Conservation (phyloP, 2,113 vertebrate species). For the Platysternon megacephalum region DNA sequence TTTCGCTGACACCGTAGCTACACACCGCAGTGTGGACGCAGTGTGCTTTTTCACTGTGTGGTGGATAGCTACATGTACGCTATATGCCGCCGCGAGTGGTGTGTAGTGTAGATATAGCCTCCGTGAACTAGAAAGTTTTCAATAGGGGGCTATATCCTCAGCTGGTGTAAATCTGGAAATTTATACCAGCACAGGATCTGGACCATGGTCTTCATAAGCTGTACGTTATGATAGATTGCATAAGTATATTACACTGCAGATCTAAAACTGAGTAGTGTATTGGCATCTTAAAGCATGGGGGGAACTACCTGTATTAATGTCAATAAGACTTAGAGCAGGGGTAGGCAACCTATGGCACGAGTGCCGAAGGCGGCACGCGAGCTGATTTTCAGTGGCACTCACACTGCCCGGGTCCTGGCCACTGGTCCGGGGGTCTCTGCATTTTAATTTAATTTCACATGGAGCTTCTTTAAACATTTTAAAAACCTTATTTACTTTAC, state of each 20-base stretch:
- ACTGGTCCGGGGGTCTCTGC: too few relatives aligned
- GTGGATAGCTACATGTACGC: neutral
- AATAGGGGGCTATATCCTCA: too few relatives aligned
- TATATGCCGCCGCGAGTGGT: too few relatives aligned
- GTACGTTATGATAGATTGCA: neutral
- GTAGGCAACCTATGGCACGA: too few relatives aligned
- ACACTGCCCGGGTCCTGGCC: too few relatives aligned
- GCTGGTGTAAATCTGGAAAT: neutral
- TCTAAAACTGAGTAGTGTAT: neutral
- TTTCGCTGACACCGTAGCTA: neutral
- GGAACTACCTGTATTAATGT: neutral
- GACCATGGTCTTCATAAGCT: neutral
- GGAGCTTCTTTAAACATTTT: too few relatives aligned
- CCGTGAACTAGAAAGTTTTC: too few relatives aligned
- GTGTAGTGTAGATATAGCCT: too few relatives aligned
- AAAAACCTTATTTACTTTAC: too few relatives aligned
- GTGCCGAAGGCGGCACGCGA: too few relatives aligned
- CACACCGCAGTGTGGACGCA: neutral
- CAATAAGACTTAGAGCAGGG: neutral
- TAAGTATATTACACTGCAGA: neutral
- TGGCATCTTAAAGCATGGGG: neutral
- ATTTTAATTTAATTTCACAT: too few relatives aligned
- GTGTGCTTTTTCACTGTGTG: neutral
- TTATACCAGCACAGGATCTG: neutral
- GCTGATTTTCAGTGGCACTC: too few relatives aligned